These are phyloP conservation scores for Rapana venosa DNA, from an alignment of 2,888 invertebrate genomes.

Conservation along the genomic window DNA sequence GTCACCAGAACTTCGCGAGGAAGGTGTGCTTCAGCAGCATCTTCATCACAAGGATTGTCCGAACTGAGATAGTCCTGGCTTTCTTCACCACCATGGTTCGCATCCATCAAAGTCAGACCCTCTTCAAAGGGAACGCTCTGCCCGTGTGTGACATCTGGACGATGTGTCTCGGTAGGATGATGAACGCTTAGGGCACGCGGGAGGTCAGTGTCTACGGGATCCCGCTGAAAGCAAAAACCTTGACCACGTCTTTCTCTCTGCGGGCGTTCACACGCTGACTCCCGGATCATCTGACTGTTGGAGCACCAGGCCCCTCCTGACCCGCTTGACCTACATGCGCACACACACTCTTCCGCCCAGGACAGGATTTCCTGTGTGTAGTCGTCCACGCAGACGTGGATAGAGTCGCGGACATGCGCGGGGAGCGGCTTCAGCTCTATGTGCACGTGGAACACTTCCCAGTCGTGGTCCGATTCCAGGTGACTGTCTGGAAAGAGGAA, in stretches of 20 bases:
- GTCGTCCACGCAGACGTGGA: conserved; percentile 1
- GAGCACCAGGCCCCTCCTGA: background rate
- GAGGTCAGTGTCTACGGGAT: background rate
- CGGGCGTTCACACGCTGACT: background rate
- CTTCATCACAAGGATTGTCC: background rate
- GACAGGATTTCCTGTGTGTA: conserved; percentile 29
- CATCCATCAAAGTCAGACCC: background rate
- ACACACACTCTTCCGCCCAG: background rate
- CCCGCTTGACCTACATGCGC: background rate
- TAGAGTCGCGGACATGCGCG: background rate
- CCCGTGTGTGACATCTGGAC: too few species aligned
- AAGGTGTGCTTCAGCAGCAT: background rate
- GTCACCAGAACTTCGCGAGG: background rate
- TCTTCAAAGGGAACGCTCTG: background rate
- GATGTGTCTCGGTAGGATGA: too few species aligned
- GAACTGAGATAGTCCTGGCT: background rate
- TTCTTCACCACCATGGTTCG: background rate
- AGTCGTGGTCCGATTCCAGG: background rate
- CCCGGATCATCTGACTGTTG: background rate
- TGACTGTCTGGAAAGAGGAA: background rate
- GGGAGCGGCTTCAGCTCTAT: conserved; percentile 16
- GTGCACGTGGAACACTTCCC: background rate
- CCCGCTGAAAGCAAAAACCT: background rate
- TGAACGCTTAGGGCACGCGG: too few species aligned
- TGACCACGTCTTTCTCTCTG: background rate